A percentile compares a stretch with the other conserved stretches of the same genome.
These are phyloP conservation scores for Alviniconcha strummeri DNA, from an alignment of 2,888 invertebrate genomes.

Conservation along the genomic window DNA sequence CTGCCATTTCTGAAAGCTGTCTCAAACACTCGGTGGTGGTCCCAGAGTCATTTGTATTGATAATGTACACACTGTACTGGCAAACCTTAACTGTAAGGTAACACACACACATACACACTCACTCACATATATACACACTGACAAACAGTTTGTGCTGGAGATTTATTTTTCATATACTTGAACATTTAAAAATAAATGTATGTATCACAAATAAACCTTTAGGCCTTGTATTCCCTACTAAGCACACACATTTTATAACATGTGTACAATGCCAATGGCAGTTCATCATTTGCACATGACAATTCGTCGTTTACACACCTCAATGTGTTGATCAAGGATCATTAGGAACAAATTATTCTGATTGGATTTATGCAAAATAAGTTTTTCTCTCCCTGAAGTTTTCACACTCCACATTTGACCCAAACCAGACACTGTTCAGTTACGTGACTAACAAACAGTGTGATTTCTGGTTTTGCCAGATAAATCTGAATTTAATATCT, in stretches of 20 bases:
- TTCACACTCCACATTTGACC: too few relatives aligned
- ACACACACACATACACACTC: conserved; percentile 7
- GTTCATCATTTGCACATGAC: background rate
- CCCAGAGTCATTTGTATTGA: too few relatives aligned
- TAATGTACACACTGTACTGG: too few relatives aligned
- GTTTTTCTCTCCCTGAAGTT: background rate
- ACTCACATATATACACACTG: background rate
- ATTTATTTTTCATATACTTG: background rate
- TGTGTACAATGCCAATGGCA: background rate
- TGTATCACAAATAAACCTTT: background rate
- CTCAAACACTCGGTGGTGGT: too few relatives aligned
- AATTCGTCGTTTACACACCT: conserved; percentile 1
- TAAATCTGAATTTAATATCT: too few relatives aligned
- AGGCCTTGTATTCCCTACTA: background rate
- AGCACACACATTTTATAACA: background rate
- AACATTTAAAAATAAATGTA: background rate
- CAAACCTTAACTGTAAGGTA: too few relatives aligned
- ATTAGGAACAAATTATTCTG: background rate
- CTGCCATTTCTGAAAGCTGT: too few relatives aligned
- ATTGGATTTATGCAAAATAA: background rate
- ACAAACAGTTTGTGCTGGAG: background rate
- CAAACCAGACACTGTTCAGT: too few relatives aligned
- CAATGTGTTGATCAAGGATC: conserved; percentile 4
- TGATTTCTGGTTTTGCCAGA: too few relatives aligned
- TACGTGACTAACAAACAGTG: too few relatives aligned